Evolutionary conservation across 1,140 invertebrate species (phyloP).

Genomic region (Diachasmimorpha longicaudata): DNA sequence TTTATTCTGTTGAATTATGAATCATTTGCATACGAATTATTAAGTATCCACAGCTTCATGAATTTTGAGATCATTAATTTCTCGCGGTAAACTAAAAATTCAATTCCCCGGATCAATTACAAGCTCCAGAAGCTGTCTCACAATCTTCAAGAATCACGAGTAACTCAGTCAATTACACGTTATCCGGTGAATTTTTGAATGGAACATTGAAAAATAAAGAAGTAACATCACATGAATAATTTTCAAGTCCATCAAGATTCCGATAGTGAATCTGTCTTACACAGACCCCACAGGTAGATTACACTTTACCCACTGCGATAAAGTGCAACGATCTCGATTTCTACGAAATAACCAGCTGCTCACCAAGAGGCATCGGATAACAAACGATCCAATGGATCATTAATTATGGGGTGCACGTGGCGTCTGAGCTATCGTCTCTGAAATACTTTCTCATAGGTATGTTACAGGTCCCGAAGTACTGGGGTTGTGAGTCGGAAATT

Average conservation of each 20-base stretch:
- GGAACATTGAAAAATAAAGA: conserved; percentile 32
- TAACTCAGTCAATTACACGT: neutral
- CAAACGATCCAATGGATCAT: conserved; percentile 13
- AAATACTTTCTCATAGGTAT: neutral
- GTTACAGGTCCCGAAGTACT: neutral
- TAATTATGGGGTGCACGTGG: conserved; percentile 1
- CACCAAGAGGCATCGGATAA: conserved; percentile 1
- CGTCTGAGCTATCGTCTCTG: neutral
- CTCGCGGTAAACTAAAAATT: neutral
- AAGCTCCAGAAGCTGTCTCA: neutral
- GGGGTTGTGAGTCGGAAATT: neutral
- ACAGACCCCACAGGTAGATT: conserved; percentile 4
- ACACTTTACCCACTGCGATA: conserved; percentile 6
- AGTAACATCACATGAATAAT: conserved; percentile 23
- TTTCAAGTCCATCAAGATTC: conserved; percentile 26
- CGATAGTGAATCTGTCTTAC: conserved; percentile 2
- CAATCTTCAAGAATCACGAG: neutral
- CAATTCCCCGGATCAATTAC: neutral
- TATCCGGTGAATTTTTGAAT: conserved; percentile 31
- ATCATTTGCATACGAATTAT: too few species aligned
- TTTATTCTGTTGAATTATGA: too few species aligned
- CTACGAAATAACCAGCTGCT: conserved; percentile 13
- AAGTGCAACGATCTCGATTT: conserved; percentile 1
- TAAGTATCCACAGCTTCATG: too few species aligned
- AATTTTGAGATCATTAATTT: too few species aligned